Evolutionary conservation across 2,888 invertebrate genomes (phyloP).

Genomic region (Lepidochitona cinerea): DNA sequence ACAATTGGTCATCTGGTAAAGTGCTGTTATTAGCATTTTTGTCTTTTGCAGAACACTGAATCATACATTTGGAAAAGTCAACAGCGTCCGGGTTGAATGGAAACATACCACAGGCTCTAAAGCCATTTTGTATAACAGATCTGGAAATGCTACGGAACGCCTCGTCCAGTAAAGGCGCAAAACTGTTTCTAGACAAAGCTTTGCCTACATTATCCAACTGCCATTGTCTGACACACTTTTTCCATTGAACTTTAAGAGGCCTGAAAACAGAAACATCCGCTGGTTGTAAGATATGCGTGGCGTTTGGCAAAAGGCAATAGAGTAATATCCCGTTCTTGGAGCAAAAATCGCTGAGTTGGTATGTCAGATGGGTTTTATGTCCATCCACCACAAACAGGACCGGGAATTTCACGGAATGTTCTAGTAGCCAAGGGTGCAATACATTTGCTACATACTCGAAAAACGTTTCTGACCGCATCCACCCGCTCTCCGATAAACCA

Average conservation of each 20-base stretch:
- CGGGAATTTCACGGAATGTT: not conserved
- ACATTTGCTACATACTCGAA: slow-evolving; percentile 8
- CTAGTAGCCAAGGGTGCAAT: not conserved
- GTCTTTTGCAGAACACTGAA: not conserved
- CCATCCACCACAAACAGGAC: slow-evolving; percentile 7
- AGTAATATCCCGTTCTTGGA: slow-evolving; percentile 21
- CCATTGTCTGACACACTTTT: slow-evolving; percentile 19
- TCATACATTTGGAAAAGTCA: slow-evolving; percentile 20
- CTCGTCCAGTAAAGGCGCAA: slow-evolving; percentile 18
- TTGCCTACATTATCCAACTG: slow-evolving; percentile 23
- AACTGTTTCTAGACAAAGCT: slow-evolving; percentile 18
- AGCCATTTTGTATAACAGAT: slow-evolving; percentile 22
- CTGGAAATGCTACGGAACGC: slow-evolving; percentile 18
- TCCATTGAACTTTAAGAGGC: slow-evolving; percentile 28
- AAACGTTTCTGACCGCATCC: slow-evolving; percentile 7
- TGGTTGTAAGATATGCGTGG: slow-evolving; percentile 26
- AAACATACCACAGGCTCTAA: slow-evolving; percentile 18
- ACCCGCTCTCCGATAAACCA: not conserved
- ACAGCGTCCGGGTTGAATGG: slow-evolving; percentile 17
- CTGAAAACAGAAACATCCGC: slow-evolving; percentile 25
- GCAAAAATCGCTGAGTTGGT: not conserved
- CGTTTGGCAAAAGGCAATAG: slow-evolving; percentile 25
- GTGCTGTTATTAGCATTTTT: not conserved
- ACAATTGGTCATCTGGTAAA: not conserved
- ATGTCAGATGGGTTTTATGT: not conserved